Evolutionary conservation across 2,888 invertebrate genomes (phyloP).

Genomic region (Dichetophora obliterata): DNA sequence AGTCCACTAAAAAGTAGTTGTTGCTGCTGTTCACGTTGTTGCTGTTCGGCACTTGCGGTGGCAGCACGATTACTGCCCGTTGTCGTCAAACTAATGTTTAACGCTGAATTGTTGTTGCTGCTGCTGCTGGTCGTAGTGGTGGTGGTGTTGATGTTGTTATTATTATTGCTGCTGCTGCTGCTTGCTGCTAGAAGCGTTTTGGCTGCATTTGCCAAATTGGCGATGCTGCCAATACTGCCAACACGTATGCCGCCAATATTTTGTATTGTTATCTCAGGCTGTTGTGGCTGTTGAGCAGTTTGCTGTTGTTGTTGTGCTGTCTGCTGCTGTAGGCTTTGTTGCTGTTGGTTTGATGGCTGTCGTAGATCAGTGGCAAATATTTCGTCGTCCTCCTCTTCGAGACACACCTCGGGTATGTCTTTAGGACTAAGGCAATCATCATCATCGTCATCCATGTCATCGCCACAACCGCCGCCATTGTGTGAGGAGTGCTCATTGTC

Average conservation of each 20-base stretch:
- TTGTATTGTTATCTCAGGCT: conserved; percentile 60
- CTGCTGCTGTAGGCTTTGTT: conserved; percentile 36
- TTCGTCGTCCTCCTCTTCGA: conserved; percentile 67
- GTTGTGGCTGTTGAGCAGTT: conserved; percentile 41
- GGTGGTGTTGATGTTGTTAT: conserved; percentile 29
- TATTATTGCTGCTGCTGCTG: conserved; percentile 41
- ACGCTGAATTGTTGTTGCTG: conserved; percentile 44
- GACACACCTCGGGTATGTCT: conserved; percentile 67
- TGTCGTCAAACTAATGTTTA: conserved; percentile 44
- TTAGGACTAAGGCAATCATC: conserved; percentile 67
- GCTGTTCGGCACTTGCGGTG: conserved; percentile 56
- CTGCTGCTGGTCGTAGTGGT: conserved; percentile 37
- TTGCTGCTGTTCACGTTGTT: conserved; percentile 46
- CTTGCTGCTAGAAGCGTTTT: conserved; percentile 58
- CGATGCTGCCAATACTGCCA: conserved; percentile 60
- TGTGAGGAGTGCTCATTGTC: conserved; percentile 68
- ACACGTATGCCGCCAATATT: conserved; percentile 62
- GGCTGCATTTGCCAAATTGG: conserved; percentile 54
- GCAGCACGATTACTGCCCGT: conserved; percentile 44
- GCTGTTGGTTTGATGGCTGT: conserved; percentile 50
- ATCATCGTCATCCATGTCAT: conserved; percentile 62
- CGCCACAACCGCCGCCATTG: conserved; percentile 58
- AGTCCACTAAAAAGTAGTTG: conserved; percentile 60
- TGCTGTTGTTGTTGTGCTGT: conserved; percentile 42
- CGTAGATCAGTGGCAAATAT: conserved; percentile 63